phyloP scores from a whole-genome alignment of 2,888 invertebrate genomes.

The Orthonevra nobilis region DNA sequence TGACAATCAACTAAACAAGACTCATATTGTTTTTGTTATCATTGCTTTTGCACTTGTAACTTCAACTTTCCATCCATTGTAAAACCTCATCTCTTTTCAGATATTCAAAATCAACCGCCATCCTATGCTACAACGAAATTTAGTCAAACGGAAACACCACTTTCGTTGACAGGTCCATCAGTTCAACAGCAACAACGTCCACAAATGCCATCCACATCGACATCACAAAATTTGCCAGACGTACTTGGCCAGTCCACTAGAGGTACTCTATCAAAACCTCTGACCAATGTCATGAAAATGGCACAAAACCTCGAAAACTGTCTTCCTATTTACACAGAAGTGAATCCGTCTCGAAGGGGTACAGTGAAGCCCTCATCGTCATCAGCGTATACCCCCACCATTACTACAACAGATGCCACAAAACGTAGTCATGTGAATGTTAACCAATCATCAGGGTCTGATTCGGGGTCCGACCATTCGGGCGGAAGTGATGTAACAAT shows the following conservation, averaged over 20 bases:
- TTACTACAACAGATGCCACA: slow-evolving; percentile 11
- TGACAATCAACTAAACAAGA: too few species aligned
- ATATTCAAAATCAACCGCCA: slow-evolving; percentile 43
- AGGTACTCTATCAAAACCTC: slow-evolving; percentile 51
- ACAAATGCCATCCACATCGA: slow-evolving; percentile 71
- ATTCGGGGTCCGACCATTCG: slow-evolving; percentile 79
- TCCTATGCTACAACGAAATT: slow-evolving; percentile 66
- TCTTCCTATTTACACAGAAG: slow-evolving; percentile 72
- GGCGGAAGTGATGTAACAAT: slow-evolving; percentile 80
- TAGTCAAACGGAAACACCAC: slow-evolving; percentile 17
- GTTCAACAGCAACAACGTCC: slow-evolving; percentile 52
- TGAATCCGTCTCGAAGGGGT: slow-evolving; percentile 43
- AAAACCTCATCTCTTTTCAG: slow-evolving; percentile 10
- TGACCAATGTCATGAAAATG: slow-evolving; percentile 75
- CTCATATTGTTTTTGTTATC: too few species aligned
- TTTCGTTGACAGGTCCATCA: too few species aligned
- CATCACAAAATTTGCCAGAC: slow-evolving; percentile 73
- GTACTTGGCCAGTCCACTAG: slow-evolving; percentile 67
- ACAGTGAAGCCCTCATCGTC: slow-evolving; percentile 38
- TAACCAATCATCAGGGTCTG: slow-evolving; percentile 72
- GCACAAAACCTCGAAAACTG: slow-evolving; percentile 76
- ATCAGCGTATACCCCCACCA: slow-evolving; percentile 31
- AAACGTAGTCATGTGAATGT: slow-evolving; percentile 1
- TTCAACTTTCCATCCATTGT: too few species aligned
- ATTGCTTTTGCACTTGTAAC: too few species aligned